These are phyloP conservation scores for Leuciscus idus DNA, from an alignment of 2,113 vertebrate species.

Conservation along the genomic window DNA sequence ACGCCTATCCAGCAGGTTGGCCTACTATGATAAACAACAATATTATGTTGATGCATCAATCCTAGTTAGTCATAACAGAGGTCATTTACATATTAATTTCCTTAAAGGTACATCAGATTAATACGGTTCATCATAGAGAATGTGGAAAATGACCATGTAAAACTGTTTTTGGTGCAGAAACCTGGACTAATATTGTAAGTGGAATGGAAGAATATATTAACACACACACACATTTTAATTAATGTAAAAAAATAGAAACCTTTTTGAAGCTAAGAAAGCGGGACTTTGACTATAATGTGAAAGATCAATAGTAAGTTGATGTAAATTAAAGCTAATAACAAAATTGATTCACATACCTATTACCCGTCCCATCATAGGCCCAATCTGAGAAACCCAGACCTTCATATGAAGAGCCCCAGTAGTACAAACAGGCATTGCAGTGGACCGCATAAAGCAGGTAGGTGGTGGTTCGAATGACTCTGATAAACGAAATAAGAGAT, in stretches of 20 bases:
- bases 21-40: not conserved
- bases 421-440: conserved; percentile 92
- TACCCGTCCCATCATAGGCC: conserved; percentile 91
- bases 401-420: conserved; percentile 87
- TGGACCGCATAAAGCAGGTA: conserved; percentile 95
- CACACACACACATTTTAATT: too few species aligned
- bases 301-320: not conserved
- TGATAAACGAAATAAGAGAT: conserved; percentile 59
- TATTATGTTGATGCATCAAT: not conserved
- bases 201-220: too few species aligned
- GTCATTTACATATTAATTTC: not conserved
- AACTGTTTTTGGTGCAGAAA: not conserved
- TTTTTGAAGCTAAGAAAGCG: too few species aligned
- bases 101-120: not conserved
- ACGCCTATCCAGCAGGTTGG: not conserved
- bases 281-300: too few species aligned
- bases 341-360: conserved; percentile 80
- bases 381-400: conserved; percentile 88
- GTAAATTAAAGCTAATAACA: not conserved
- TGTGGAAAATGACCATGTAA: not conserved
- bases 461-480: conserved; percentile 92
- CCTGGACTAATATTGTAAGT: not conserved
- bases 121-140: too few species aligned
- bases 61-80: not conserved
- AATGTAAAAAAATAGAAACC: too few species aligned